phyloP scores from a whole-genome alignment of 2,113 vertebrate genomes.

The Hiodon alosoides region DNA sequence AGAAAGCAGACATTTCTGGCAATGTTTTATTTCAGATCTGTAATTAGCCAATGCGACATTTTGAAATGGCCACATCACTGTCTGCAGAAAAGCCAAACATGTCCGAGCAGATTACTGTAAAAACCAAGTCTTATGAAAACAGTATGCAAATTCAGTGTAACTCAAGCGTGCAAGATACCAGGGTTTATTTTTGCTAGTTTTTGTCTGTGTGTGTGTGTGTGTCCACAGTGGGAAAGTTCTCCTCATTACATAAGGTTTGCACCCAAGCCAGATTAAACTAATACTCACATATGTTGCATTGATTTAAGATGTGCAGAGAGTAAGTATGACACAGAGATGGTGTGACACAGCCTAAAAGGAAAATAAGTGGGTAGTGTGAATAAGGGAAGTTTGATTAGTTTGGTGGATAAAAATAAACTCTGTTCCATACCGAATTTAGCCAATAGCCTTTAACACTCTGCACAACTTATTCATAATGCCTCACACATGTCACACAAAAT shows the following conservation, averaged over 20 bases:
- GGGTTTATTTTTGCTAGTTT: slow-evolving; percentile 1
- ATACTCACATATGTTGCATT: neutral
- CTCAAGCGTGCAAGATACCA: no score
- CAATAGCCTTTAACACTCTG: neutral
- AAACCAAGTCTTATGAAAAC: neutral
- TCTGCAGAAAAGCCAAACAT: slow-evolving; percentile 4
- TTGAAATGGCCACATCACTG: slow-evolving; percentile 9
- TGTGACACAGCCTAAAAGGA: neutral
- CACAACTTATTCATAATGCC: no score
- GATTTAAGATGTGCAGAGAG: neutral
- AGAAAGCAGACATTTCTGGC: neutral
- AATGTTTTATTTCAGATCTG: slow-evolving; percentile 4
- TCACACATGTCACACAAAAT: no score
- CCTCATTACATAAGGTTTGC: neutral
- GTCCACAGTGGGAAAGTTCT: neutral
- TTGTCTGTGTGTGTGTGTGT: slow-evolving; percentile 6
- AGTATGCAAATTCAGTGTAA: neutral
- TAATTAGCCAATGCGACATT: neutral
- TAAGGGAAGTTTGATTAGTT: neutral
- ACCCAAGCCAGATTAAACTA: neutral
- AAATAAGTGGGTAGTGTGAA: neutral
- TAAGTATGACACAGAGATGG: no score
- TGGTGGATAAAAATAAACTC: neutral
- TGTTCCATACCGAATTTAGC: neutral
- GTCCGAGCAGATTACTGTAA: neutral